Base-by-base conservation (phyloP, 2,113 vertebrate species). In the Mastomys coucha region DNA sequence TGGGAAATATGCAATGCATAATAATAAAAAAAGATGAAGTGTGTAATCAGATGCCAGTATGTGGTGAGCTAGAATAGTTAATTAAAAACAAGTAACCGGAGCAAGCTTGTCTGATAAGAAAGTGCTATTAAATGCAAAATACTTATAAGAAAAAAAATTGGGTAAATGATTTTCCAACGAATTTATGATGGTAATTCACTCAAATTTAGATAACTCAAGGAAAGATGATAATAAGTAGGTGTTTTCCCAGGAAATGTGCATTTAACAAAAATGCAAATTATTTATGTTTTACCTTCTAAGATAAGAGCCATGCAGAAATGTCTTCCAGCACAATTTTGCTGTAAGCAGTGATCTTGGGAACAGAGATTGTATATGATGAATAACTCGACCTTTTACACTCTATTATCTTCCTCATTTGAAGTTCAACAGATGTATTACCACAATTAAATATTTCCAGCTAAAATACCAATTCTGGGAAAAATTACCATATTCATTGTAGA, bases 371-470 rank as follows among this genome's bases (percentile, higher is more conserved):
- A 73, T 96, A 91, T 92, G 73, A 93, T 97, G 97, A 98, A 90
- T 97, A 97, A 98, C 91, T 73, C 82, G 93, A 97, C 98, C 95
- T 97, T 98, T 98, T 95, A 87, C 93, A 96, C 56, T 80, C 92
- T 96, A 93, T 97, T 97, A 97, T 97, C 96, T 97, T 89, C 89
- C 65, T 96, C 94, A 88, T 93, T 97, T 97, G 88, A 97, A 96
- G 95, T 98, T 97, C 97, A 97, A 97, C 94, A 97, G 95, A 96
- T 95, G 56, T 94, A 97, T 95, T 93, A 96, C 93, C 81, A 96
- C 92, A 97, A 97, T 97, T 96, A 97, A 97, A 96, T 94, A 97
- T 96, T 97, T 97, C 94, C 93, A 97, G 75, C 92, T 95, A 96
- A 97, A 98, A 96, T 95, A 94, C 72, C 89, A 97, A 31, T 97